These are phyloP conservation scores for Linurgus olivaceus DNA, from an alignment of 2,797 vertebrate genomes.

Conservation along the genomic window DNA sequence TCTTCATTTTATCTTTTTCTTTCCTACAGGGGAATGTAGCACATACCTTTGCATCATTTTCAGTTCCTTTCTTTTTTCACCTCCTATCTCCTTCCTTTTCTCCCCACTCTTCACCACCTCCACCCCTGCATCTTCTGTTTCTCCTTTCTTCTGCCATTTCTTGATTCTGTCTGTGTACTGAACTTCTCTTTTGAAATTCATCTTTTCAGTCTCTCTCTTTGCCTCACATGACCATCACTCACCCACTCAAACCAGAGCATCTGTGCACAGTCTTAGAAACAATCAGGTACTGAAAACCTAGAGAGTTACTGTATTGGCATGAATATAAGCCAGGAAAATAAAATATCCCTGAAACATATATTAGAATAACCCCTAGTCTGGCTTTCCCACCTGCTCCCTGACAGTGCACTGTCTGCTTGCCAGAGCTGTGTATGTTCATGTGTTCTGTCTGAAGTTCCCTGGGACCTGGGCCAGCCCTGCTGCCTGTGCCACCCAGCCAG, in stretches of 20 bases:
- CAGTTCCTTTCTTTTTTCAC: constrained; percentile 53
- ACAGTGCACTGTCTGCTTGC: background rate
- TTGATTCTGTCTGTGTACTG: constrained; percentile 27
- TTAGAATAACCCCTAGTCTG: background rate
- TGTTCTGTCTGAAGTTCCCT: background rate
- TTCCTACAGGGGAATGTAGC: background rate
- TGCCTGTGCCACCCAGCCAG: background rate
- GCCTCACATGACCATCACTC: constrained; percentile 46
- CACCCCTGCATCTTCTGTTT: constrained; percentile 68
- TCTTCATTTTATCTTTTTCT: background rate
- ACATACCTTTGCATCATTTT: constrained; percentile 48
- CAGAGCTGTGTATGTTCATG: background rate
- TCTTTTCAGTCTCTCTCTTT: constrained; percentile 20
- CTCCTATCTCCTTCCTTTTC: constrained; percentile 51
- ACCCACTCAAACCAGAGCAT: constrained; percentile 44
- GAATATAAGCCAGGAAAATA: background rate
- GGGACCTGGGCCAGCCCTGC: background rate
- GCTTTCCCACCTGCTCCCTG: background rate
- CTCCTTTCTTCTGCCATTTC: constrained; percentile 50
- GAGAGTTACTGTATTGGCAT: background rate
- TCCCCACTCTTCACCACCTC: constrained; percentile 51
- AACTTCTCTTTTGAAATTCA: constrained; percentile 42
- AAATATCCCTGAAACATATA: background rate
- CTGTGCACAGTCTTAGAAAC: constrained; percentile 14
- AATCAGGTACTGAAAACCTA: background rate